phyloP scores from a whole-genome alignment of 2,888 invertebrate species.

The Parnassius glacialis region DNA sequence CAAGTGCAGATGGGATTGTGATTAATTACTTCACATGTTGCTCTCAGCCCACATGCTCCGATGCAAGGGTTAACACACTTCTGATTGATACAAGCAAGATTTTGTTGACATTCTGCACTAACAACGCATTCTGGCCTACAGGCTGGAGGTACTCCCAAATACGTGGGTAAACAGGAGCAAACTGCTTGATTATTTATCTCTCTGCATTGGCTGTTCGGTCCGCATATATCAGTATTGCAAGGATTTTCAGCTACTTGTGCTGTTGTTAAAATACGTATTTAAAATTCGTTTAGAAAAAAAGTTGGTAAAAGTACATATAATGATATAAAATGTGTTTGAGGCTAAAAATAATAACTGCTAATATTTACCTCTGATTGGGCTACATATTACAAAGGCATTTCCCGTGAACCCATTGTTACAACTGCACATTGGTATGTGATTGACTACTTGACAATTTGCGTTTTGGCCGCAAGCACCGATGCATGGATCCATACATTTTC shows the following conservation, averaged over 20 bases:
- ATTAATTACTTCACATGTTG: constrained; percentile 84
- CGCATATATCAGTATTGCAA: constrained; percentile 87
- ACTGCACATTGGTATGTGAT: constrained; percentile 85
- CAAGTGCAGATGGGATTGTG: constrained; percentile 89
- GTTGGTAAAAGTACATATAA: too few relatives aligned
- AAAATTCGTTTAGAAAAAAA: too few relatives aligned
- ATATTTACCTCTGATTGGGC: constrained; percentile 78
- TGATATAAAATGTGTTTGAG: too few relatives aligned
- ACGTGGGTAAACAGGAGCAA: constrained; percentile 86
- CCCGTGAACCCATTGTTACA: constrained; percentile 84
- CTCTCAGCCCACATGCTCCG: constrained; percentile 84
- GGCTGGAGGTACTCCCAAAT: constrained; percentile 86
- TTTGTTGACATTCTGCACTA: constrained; percentile 85
- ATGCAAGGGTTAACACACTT: constrained; percentile 88
- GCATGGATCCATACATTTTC: constrained; percentile 89
- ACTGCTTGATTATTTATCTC: constrained; percentile 84
- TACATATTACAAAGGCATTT: constrained; percentile 73
- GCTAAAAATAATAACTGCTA: background rate
- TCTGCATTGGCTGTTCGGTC: constrained; percentile 85
- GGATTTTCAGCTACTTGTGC: constrained; percentile 68
- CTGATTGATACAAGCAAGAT: constrained; percentile 85
- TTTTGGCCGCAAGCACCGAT: constrained; percentile 85
- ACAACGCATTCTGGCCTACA: constrained; percentile 88
- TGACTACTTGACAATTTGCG: constrained; percentile 81
- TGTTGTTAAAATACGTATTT: constrained; percentile 32